Evolutionary conservation across 2,888 invertebrate species (phyloP), one percentile per base, ranked within the genome.

Genomic region (Eupithecia inturbata): DNA sequence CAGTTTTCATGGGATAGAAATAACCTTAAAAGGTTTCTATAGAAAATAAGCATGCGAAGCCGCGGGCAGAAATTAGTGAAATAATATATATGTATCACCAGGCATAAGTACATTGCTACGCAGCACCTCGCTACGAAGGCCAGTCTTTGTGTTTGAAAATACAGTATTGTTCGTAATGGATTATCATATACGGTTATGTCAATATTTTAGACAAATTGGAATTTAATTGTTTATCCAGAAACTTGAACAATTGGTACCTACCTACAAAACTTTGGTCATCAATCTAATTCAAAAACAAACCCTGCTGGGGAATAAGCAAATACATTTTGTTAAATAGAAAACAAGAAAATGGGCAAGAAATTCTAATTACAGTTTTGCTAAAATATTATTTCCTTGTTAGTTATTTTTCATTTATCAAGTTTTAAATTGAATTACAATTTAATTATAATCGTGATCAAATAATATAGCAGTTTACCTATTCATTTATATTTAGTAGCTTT

Each of bases 71-170:
- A n/a, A n/a, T n/a, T n/a, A n/a, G n/a, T n/a, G n/a, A n/a, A n/a
- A n/a, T n/a, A n/a, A n/a, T n/a, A n/a, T n/a, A n/a, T n/a, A n/a
- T n/a, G n/a, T n/a, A n/a, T n/a, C n/a, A n/a, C n/a, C n/a, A n/a
- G n/a, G n/a, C n/a, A n/a, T n/a, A n/a, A n/a, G 69, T 73, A 73
- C 73, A 60, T 33, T 45, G 45, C 45, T 57, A 41, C 73, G 73
- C 41, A 69, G 72, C 31, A 57, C 68, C 39, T 69, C 26, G 57
- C 69, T 70, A 66, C 69, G 71, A 28, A 62, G 62, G 62, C 62
- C 62, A 31, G 62, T 19, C 62, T 31, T 31, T 62, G 31, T 64
- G 22, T 64, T 64, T 33, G 14, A 64, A 33, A 64, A 39, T 39
- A 64, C 64, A 64, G 28, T 16, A 28, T 67, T 66, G 39, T 66